A percentile compares a stretch with the other conserved stretches of the same genome.
Conservation (phyloP, 2,888 invertebrate genomes). For the Apoda limacodes region DNA sequence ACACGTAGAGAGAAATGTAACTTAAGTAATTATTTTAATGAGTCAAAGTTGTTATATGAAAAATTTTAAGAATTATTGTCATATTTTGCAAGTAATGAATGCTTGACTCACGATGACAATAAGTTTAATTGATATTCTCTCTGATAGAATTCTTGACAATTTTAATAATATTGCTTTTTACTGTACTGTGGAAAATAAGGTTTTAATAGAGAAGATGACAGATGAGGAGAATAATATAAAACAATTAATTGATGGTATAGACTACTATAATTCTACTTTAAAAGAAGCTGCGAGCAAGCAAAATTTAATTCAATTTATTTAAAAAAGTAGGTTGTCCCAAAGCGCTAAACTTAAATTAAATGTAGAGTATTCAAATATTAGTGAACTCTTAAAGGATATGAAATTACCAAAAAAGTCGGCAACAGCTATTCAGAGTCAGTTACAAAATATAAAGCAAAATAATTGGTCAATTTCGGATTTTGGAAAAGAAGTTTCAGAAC, state of each 20-base stretch:
- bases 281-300: not conserved
- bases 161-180: too few species aligned
- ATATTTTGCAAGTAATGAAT: too few species aligned
- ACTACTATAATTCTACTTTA: slow-evolving; percentile 4
- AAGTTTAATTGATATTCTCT: too few species aligned
- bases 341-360: not conserved
- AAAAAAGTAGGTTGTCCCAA: slow-evolving; percentile 9
- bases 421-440: slow-evolving; percentile 4
- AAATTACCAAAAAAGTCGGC: slow-evolving; percentile 8
- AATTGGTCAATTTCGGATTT: not conserved
- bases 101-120: too few species aligned
- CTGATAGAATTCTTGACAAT: too few species aligned
- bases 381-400: not conserved
- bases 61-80: too few species aligned
- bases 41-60: too few species aligned
- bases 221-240: slow-evolving; percentile 4
- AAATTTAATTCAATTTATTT: slow-evolving; percentile 10
- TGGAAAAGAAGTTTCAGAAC: not conserved
- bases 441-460: not conserved
- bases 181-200: too few species aligned
- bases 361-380: not conserved
- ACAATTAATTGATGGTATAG: slow-evolving; percentile 10
- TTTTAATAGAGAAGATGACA: too few species aligned
- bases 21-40: too few species aligned
- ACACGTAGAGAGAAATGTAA: too few species aligned